Conservation (phyloP, 2,888 invertebrate genomes). For the Ectemnius continuus region DNA sequence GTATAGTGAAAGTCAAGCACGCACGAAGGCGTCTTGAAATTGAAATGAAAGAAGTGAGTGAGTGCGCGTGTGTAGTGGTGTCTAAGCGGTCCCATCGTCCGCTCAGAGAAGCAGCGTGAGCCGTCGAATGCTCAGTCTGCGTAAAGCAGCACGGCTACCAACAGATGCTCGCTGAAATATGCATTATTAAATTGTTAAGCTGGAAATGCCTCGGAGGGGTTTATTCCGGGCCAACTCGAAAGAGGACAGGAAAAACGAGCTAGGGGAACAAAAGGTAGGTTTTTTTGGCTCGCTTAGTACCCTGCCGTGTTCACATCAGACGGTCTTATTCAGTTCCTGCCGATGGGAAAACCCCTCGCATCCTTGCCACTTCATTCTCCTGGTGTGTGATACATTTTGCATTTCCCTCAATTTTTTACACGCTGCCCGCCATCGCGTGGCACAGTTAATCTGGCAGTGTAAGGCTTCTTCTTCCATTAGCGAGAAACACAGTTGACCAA, state of each 20-base stretch:
- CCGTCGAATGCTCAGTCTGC: constrained; percentile 41
- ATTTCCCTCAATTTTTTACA: neutral
- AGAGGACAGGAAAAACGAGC: constrained; percentile 13
- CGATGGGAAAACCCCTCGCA: neutral
- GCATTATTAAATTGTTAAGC: constrained; percentile 59
- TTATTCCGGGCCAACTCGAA: constrained; percentile 26
- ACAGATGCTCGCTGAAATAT: constrained; percentile 53
- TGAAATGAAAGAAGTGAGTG: no score
- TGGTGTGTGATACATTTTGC: neutral
- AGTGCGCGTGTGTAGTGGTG: no score
- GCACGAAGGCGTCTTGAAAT: no score
- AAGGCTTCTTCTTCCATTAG: neutral
- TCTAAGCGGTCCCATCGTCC: constrained; percentile 30
- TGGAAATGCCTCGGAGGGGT: constrained; percentile 37
- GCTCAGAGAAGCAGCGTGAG: constrained; percentile 10
- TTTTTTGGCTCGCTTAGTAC: constrained; percentile 1
- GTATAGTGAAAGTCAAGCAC: no score
- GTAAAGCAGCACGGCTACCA: constrained; percentile 47
- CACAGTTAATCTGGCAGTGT: neutral
- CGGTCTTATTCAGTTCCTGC: neutral
- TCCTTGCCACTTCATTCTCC: neutral
- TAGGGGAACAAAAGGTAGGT: neutral
- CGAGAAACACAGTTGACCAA: neutral
- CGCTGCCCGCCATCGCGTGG: neutral
- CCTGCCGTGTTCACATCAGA: neutral